These are phyloP conservation scores for Danaus chrysippus DNA, from an alignment of 2,888 invertebrate species.

Conservation along the genomic window DNA sequence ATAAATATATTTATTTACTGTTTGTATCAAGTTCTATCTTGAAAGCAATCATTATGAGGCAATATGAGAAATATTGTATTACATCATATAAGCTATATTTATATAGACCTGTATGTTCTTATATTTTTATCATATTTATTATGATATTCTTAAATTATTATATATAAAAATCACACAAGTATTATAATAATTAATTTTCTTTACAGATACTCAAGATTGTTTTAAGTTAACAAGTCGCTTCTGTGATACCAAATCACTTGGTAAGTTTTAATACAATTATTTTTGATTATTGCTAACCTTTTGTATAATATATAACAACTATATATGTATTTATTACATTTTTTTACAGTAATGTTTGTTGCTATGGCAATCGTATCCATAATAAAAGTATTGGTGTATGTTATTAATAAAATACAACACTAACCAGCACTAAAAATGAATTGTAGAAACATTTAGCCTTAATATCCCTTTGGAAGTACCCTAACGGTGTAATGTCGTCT, in stretches of 20 bases:
- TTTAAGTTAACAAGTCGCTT: slow-evolving; percentile 21
- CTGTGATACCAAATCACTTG: slow-evolving; percentile 35
- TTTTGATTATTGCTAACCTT: background rate
- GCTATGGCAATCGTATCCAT: too few species aligned
- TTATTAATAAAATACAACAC: too few species aligned
- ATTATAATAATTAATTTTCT: background rate
- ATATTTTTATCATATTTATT: background rate
- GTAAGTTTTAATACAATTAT: slow-evolving; percentile 22
- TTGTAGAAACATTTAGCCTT: too few species aligned
- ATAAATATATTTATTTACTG: background rate
- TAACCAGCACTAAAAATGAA: too few species aligned
- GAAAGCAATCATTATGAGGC: background rate
- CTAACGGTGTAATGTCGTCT: too few species aligned
- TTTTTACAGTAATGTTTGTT: too few species aligned
- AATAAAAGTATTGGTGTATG: too few species aligned
- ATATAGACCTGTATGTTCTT: background rate
- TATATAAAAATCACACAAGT: background rate
- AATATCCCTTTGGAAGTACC: too few species aligned
- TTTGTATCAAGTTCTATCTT: background rate
- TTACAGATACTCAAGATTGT: slow-evolving; percentile 28
- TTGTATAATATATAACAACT: too few species aligned
- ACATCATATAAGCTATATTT: background rate
- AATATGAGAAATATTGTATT: background rate
- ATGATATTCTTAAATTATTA: background rate
- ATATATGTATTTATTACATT: too few species aligned